Base-by-base conservation (phyloP, 2,797 vertebrate species). In the Morelia viridis region DNA sequence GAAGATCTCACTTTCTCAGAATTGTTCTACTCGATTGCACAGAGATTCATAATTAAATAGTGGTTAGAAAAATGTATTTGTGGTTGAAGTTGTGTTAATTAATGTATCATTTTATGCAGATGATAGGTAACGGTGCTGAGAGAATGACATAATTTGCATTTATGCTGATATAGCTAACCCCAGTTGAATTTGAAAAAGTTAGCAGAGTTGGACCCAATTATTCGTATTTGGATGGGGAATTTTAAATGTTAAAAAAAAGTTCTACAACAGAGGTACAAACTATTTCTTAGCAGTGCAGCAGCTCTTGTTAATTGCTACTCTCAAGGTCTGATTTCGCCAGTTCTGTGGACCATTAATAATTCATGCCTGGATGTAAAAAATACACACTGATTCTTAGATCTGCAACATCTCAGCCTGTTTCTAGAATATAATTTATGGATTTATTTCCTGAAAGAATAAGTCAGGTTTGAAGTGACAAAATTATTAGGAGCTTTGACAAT, bases 271-370 rank as follows among this genome's bases (percentile, higher is more conserved):
- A 86, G 22, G 35, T 84, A 68, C 83, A 62, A 88, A 68, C 89
- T 89, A 41, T 15, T 71, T 93, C 13, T 35, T 65, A 35, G 53
- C 41, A 76, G 56, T 24, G 24, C 62, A 68, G 35, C 60, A 46
- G 83, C 12, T 94, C 50, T 88, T 89, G 71, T 28, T 62, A 93
- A 86, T 60, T 90, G 22, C 58, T 24, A 60, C 17, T 89, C 60
- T 90, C 28, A 28, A 65, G 83, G 80, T 91, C 92, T 76, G 83
- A 80, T 94, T 92, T 94, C 89, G 86, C 31, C 28, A 89, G 80
- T 89, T 88, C 62, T 89, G 58, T 57, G 41, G 56, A 10, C 61
- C 53, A 71, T 93, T 88, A 91, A 91, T 93, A 93, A 91, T 93
- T 93, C 31, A 91, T 60, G 19, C n/a, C 8, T 71, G 46, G 53